A percentile compares a stretch with the other conserved stretches of the same genome.
phyloP scores from a whole-genome alignment of 2,113 vertebrate genomes.

The Nettapus auritus region DNA sequence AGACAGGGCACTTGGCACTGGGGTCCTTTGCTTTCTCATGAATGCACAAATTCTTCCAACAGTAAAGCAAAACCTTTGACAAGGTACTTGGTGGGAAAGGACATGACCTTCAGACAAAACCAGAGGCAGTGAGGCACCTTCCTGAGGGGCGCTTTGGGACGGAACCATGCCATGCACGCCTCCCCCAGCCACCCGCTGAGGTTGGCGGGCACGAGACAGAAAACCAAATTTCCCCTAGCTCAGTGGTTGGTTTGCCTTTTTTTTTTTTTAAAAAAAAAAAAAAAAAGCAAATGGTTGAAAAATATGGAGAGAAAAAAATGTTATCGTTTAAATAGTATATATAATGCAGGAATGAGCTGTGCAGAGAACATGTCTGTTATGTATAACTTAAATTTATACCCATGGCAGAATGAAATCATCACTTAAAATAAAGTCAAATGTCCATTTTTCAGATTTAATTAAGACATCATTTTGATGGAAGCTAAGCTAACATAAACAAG shows the following conservation, averaged over 20 bases:
- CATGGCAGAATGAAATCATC: conserved; percentile 62
- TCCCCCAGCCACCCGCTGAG: not conserved
- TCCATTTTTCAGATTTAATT: conserved; percentile 78
- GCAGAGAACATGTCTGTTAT: conserved; percentile 15
- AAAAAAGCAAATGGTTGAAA: conserved; percentile 28
- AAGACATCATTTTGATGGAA: conserved; percentile 72
- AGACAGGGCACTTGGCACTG: not conserved
- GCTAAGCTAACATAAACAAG: conserved; percentile 70
- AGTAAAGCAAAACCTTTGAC: not conserved
- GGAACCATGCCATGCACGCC: rapidly evolving
- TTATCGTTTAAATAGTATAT: not conserved
- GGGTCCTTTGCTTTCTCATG: not conserved
- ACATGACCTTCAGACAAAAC: not conserved
- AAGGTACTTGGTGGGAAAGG: not conserved
- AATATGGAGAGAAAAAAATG: conserved; percentile 4
- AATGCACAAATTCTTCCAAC: not conserved
- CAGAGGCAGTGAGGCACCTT: not conserved
- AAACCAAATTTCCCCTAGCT: rapidly evolving
- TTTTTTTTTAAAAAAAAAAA: not conserved
- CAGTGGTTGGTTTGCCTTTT: not conserved
- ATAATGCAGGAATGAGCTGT: conserved; percentile 13
- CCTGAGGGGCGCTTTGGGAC: not conserved
- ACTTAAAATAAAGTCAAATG: conserved; percentile 71
- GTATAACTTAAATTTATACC: conserved; percentile 50
- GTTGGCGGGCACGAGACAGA: not conserved